Conservation (phyloP, 2,888 invertebrate genomes). For the Tetragnatha montana region DNA sequence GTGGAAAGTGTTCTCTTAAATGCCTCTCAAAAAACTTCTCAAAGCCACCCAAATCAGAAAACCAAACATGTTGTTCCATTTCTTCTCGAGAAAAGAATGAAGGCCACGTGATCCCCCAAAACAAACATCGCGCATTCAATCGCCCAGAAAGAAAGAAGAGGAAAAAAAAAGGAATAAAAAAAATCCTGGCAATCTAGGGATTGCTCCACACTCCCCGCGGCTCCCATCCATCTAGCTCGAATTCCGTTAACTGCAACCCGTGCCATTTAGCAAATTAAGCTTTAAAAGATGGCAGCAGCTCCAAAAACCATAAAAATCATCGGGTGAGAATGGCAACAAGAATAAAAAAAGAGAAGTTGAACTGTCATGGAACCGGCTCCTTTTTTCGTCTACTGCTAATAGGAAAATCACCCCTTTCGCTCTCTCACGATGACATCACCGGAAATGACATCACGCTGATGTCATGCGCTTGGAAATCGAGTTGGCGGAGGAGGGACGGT, state of each 20-base stretch:
- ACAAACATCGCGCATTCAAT: not conserved
- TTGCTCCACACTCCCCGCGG: slow-evolving; percentile 12
- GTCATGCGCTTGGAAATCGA: slow-evolving; percentile 43
- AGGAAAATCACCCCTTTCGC: slow-evolving; percentile 28
- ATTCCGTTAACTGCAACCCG: slow-evolving; percentile 42
- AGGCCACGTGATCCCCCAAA: not conserved
- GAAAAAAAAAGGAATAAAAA: not conserved
- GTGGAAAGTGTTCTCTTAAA: too few species aligned
- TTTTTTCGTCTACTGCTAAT: slow-evolving; percentile 16
- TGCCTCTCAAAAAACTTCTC: too few species aligned
- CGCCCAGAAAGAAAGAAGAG: not conserved
- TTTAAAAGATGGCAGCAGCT: slow-evolving; percentile 29
- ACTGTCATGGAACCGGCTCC: slow-evolving; percentile 44
- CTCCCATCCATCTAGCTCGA: slow-evolving; percentile 31
- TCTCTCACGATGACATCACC: slow-evolving; percentile 47
- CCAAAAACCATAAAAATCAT: slow-evolving; percentile 25
- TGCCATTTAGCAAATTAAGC: slow-evolving; percentile 6
- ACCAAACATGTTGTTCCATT: not conserved
- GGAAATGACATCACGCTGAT: slow-evolving; percentile 59
- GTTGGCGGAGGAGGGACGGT: slow-evolving; percentile 19
- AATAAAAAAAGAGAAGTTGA: slow-evolving; percentile 19
- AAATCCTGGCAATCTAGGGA: not conserved
- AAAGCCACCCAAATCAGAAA: not conserved
- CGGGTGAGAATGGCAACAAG: slow-evolving; percentile 1
- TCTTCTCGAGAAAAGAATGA: not conserved